These are phyloP conservation scores for Anastrepha ludens DNA, from an alignment of 1,140 invertebrate genomes.

Conservation along the genomic window DNA sequence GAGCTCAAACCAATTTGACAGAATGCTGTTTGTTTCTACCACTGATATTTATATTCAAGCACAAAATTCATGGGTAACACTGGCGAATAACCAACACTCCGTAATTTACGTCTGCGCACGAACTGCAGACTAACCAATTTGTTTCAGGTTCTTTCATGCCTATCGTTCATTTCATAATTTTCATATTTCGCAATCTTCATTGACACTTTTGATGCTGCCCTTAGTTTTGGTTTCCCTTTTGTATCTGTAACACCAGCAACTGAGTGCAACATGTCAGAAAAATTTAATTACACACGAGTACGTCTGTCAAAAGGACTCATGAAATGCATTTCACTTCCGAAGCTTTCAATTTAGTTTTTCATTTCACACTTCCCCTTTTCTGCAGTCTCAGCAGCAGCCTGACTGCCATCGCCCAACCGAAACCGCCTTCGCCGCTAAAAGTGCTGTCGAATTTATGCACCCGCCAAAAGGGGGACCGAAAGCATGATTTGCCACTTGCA, in stretches of 20 bases:
- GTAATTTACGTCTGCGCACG: too few species aligned
- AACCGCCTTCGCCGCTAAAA: too few species aligned
- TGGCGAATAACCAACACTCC: too few species aligned
- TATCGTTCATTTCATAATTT: not conserved
- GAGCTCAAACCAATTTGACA: too few species aligned
- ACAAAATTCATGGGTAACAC: too few species aligned
- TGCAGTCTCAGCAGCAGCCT: too few species aligned
- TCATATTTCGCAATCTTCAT: not conserved
- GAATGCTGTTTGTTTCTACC: too few species aligned
- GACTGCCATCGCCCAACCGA: not conserved
- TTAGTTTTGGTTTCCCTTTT: not conserved
- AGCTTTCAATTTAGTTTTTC: not conserved
- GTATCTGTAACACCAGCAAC: not conserved
- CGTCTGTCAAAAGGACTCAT: constrained; percentile 6
- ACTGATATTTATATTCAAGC: too few species aligned
- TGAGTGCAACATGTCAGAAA: not conserved
- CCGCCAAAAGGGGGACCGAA: not conserved
- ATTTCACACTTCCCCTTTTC: not conserved
- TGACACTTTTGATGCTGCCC: not conserved
- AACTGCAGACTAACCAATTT: too few species aligned
- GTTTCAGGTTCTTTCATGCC: too few species aligned
- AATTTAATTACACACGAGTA: constrained; percentile 29
- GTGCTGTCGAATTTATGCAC: not conserved
- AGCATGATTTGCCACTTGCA: constrained; percentile 2
- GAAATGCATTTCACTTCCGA: constrained; percentile 1